Percentiles rank a stretch among this genome's conserved stretches.
phyloP scores from a whole-genome alignment of 2,113 vertebrate species.

The Nipponia nippon region DNA sequence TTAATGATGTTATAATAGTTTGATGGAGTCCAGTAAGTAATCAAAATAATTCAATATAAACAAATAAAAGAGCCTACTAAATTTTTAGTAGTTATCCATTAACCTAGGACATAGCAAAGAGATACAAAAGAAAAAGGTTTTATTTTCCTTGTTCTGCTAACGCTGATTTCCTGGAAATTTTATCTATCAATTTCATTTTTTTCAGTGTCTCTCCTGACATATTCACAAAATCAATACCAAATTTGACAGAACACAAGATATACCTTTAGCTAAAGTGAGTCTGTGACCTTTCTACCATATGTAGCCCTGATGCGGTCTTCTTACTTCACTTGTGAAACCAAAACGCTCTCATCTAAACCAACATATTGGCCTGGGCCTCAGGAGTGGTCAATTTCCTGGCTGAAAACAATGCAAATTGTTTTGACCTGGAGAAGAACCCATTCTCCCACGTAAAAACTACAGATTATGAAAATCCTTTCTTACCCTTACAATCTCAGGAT shows the following conservation, averaged over 20 bases:
- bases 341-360: neutral
- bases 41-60: neutral
- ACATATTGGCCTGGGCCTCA: neutral
- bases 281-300: neutral
- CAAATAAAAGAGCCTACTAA: neutral
- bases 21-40: neutral
- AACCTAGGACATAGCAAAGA: neutral
- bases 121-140: neutral
- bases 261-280: neutral
- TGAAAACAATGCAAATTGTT: neutral
- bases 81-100: neutral
- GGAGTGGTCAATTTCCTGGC: neutral
- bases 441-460: neutral
- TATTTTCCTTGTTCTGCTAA: neutral
- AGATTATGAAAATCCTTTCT: neutral
- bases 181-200: neutral
- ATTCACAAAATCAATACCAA: neutral
- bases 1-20: neutral
- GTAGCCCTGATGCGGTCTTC: neutral
- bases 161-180: neutral
- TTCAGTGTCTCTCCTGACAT: neutral
- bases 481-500: neutral
- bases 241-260: neutral
- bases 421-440: neutral
- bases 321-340: too few species aligned